These are phyloP conservation scores for Meiosimyza decipiens DNA, from an alignment of 2,888 invertebrate species.

Conservation along the genomic window DNA sequence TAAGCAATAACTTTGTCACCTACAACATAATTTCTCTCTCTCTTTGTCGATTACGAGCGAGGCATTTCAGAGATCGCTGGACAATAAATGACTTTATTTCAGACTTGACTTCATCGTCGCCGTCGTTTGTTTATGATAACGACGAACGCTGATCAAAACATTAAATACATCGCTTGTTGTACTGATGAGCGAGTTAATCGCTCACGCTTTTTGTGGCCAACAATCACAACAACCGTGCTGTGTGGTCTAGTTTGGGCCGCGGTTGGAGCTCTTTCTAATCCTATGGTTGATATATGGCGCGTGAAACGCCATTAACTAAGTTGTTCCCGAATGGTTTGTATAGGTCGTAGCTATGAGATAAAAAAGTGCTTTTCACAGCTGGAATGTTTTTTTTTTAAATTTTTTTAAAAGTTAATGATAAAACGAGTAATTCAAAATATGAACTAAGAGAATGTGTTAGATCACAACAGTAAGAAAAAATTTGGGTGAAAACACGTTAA, in stretches of 20 bases:
- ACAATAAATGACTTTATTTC: slow-evolving; percentile 36
- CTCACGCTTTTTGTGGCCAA: slow-evolving; percentile 20
- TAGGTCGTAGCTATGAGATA: slow-evolving; percentile 5
- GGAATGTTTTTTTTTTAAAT: neutral
- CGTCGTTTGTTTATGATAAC: slow-evolving; percentile 13
- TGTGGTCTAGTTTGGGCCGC: slow-evolving; percentile 30
- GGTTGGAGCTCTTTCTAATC: slow-evolving; percentile 29
- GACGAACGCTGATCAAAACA: slow-evolving; percentile 18
- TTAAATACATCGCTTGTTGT: slow-evolving; percentile 20
- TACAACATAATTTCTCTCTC: slow-evolving; percentile 54
- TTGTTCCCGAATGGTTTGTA: slow-evolving; percentile 33
- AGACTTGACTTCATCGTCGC: slow-evolving; percentile 29
- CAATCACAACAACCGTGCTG: slow-evolving; percentile 14
- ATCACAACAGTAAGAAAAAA: no score
- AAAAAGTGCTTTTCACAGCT: slow-evolving; percentile 18
- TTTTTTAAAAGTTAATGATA: slow-evolving; percentile 17
- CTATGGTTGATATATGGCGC: slow-evolving; percentile 39
- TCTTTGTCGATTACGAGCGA: neutral
- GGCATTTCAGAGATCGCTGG: neutral
- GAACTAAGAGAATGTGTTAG: neutral
- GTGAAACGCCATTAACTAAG: slow-evolving; percentile 53
- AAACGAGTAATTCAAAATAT: slow-evolving; percentile 11
- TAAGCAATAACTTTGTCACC: slow-evolving; percentile 62
- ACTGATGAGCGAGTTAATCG: slow-evolving; percentile 31
- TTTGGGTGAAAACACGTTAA: neutral